Evolutionary conservation across 2,113 vertebrate species (phyloP).

Genomic region (Danio rerio): DNA sequence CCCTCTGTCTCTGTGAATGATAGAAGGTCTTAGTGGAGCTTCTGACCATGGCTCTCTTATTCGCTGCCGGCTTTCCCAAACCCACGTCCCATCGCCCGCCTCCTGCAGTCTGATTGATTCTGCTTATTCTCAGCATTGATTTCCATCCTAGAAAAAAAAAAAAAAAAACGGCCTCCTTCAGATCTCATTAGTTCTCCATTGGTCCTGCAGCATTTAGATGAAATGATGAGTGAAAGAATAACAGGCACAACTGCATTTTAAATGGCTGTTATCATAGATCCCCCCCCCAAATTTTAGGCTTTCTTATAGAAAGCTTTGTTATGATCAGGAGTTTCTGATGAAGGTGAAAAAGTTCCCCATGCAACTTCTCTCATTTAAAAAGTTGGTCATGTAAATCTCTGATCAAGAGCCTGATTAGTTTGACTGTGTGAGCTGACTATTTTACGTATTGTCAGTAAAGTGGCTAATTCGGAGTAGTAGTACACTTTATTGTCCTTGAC

Average conservation of each 20-base stretch:
- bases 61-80: background rate
- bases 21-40: background rate
- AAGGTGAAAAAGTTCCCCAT: too few species aligned
- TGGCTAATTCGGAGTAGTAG: too few species aligned
- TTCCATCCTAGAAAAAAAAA: background rate
- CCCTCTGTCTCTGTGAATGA: background rate
- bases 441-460: too few species aligned
- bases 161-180: background rate
- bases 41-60: background rate
- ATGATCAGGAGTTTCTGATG: too few species aligned
- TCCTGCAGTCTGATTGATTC: slow-evolving; percentile 12
- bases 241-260: background rate
- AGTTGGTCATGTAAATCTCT: too few species aligned
- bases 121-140: background rate
- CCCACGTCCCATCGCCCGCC: background rate
- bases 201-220: background rate
- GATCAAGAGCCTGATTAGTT: too few species aligned
- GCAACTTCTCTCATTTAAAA: too few species aligned
- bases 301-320: too few species aligned
- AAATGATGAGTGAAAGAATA: background rate
- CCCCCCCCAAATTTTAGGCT: too few species aligned
- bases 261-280: background rate
- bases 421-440: too few species aligned
- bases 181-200: slow-evolving; percentile 10
- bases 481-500: too few species aligned